Evolutionary conservation across 2,888 invertebrate genomes (phyloP).

Genomic region (Muscina levida): DNA sequence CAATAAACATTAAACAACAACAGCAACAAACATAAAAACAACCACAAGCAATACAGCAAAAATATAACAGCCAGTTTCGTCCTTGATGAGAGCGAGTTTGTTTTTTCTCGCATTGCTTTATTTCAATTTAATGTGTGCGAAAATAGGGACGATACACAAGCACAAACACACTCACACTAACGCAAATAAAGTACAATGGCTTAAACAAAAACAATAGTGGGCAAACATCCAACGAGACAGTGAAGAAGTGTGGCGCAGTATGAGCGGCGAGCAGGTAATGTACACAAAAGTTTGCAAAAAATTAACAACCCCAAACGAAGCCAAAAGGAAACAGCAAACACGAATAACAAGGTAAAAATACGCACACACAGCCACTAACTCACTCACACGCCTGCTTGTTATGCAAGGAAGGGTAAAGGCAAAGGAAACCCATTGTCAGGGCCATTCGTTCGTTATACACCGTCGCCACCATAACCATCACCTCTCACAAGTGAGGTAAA

Average conservation of each 20-base stretch:
- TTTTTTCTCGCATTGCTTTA: no score
- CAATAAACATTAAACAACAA: slow-evolving; percentile 1
- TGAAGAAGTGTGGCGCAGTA: background rate
- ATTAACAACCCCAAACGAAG: slow-evolving; percentile 23
- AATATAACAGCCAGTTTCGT: background rate
- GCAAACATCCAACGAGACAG: background rate
- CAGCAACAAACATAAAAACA: background rate
- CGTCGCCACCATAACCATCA: background rate
- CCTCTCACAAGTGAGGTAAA: slow-evolving; percentile 9
- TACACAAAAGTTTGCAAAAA: slow-evolving; percentile 13
- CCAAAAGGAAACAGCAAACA: background rate
- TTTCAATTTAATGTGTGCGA: background rate
- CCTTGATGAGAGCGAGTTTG: slow-evolving; percentile 9
- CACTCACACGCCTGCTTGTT: no score
- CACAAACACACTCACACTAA: background rate
- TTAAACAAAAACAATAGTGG: slow-evolving; percentile 3
- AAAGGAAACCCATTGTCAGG: slow-evolving; percentile 14
- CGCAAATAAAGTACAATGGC: slow-evolving; percentile 14
- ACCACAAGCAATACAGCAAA: background rate
- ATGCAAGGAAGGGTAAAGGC: background rate
- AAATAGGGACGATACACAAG: background rate
- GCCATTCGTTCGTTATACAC: slow-evolving; percentile 11
- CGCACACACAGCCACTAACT: no score
- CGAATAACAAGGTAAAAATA: background rate
- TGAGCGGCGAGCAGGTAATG: background rate